Conservation (phyloP, 2,113 vertebrate genomes). For the Chionodraco myersi region DNA sequence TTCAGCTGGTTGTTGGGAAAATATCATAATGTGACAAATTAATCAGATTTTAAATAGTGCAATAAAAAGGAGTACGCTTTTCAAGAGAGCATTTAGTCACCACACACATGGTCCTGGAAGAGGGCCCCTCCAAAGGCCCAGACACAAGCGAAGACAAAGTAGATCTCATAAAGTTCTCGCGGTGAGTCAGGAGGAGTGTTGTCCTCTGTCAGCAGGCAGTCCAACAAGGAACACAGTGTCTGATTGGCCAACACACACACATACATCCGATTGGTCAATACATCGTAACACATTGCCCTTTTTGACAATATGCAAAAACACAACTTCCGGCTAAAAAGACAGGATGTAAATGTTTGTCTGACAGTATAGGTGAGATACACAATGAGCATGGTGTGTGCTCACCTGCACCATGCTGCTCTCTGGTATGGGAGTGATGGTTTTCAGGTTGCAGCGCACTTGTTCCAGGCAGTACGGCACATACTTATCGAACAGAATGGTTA, state of each 20-base stretch:
- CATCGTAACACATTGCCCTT: not conserved
- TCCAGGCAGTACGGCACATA: slow-evolving; percentile 85
- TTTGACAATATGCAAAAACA: not conserved
- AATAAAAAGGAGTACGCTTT: not conserved
- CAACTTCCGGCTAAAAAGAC: not conserved
- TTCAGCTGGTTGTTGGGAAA: slow-evolving; percentile 76
- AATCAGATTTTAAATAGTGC: slow-evolving; percentile 10
- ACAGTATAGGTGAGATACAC: not conserved
- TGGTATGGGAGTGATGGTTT: slow-evolving; percentile 84
- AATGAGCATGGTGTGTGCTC: not conserved
- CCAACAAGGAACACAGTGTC: slow-evolving; percentile 85
- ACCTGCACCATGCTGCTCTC: slow-evolving; percentile 86
- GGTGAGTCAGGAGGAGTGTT: slow-evolving; percentile 88
- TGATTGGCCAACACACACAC: slow-evolving; percentile 55
- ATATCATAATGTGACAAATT: not conserved
- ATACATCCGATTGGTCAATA: slow-evolving; percentile 1
- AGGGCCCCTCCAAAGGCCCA: slow-evolving; percentile 88
- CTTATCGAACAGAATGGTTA: slow-evolving; percentile 84
- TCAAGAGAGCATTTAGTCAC: not conserved
- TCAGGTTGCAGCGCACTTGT: slow-evolving; percentile 85
- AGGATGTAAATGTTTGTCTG: not conserved
- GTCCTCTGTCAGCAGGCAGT: slow-evolving; percentile 85
- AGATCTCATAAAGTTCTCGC: slow-evolving; percentile 85
- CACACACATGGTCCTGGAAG: slow-evolving; percentile 88
- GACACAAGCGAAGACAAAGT: slow-evolving; percentile 87